Evolutionary conservation across 2,888 invertebrate genomes (phyloP).

Genomic region (Biston stratarius): DNA sequence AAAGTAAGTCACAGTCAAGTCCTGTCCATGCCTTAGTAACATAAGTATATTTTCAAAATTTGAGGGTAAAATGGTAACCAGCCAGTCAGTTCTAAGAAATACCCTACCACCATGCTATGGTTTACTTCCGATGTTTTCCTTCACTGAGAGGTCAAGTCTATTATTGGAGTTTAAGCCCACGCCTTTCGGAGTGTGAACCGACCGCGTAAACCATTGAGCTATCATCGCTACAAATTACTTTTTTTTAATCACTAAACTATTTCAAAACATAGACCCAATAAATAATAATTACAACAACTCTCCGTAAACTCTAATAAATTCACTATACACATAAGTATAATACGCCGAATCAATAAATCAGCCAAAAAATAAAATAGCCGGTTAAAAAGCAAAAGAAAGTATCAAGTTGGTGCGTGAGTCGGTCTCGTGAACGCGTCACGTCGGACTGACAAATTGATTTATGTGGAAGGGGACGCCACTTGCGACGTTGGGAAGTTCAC

Average conservation of each 20-base stretch:
- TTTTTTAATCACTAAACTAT: background rate
- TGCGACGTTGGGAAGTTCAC: constrained; percentile 59
- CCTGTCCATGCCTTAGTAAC: no score
- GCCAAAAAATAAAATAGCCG: constrained; percentile 33
- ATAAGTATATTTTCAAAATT: no score
- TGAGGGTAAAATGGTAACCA: no score
- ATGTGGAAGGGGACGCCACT: constrained; percentile 61
- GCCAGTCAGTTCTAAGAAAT: no score
- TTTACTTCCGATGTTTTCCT: no score
- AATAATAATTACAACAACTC: constrained; percentile 27
- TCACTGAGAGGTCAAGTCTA: no score
- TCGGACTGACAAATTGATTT: constrained; percentile 83
- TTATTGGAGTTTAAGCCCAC: no score
- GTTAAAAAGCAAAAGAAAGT: constrained; percentile 32
- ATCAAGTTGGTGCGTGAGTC: constrained; percentile 56
- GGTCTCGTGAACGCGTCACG: constrained; percentile 59
- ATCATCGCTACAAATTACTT: no score
- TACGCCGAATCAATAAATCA: constrained; percentile 46
- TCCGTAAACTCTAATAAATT: constrained; percentile 38
- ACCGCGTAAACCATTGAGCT: no score
- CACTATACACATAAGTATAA: constrained; percentile 28
- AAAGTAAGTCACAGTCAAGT: no score
- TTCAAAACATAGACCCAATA: constrained; percentile 17
- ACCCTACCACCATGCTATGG: no score
- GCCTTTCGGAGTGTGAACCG: no score